A percentile compares a stretch with the other conserved stretches of the same genome.
These are phyloP conservation scores for Hemicentrotus pulcherrimus DNA, from an alignment of 35 echinoderm and acorn worm genomes.

Conservation along the genomic window DNA sequence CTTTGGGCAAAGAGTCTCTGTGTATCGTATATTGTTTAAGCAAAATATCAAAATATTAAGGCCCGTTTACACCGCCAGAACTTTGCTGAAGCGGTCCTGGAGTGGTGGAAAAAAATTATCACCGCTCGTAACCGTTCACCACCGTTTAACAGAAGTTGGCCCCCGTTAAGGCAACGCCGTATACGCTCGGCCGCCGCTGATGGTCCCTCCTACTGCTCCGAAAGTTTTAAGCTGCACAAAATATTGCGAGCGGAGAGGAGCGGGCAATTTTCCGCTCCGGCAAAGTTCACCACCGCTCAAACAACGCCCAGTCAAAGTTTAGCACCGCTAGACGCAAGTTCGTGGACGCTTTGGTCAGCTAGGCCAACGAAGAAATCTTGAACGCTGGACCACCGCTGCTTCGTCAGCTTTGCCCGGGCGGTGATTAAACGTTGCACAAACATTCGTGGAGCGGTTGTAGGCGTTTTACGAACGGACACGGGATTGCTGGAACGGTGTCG, in stretches of 20 bases:
- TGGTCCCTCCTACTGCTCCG: conserved; percentile 41
- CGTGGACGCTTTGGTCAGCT: conserved; percentile 19
- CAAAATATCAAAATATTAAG: no score
- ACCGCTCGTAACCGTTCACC: conserved; percentile 30
- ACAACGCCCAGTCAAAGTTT: conserved; percentile 40
- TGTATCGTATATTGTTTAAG: no score
- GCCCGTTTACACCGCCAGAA: neutral
- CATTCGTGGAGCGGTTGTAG: conserved; percentile 33
- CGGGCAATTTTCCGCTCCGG: conserved; percentile 44
- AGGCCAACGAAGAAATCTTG: conserved; percentile 40
- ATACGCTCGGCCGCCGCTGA: conserved; percentile 42
- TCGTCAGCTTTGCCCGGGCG: conserved; percentile 34
- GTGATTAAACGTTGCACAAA: conserved; percentile 31
- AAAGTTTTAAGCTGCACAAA: conserved; percentile 41
- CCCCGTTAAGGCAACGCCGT: conserved; percentile 41
- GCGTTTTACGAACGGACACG: conserved; percentile 32
- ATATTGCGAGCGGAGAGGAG: conserved; percentile 34
- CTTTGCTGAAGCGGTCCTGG: neutral
- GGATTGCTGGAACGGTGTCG: conserved; percentile 38
- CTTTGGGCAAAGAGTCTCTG: no score
- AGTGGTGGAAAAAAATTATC: conserved; percentile 15
- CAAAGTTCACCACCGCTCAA: conserved; percentile 32
- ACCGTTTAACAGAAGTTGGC: conserved; percentile 43
- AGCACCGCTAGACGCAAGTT: conserved; percentile 39
- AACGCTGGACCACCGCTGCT: conserved; percentile 34